phyloP scores from a whole-genome alignment of 2,113 vertebrate genomes.

The Periophthalmodon schlosseri region DNA sequence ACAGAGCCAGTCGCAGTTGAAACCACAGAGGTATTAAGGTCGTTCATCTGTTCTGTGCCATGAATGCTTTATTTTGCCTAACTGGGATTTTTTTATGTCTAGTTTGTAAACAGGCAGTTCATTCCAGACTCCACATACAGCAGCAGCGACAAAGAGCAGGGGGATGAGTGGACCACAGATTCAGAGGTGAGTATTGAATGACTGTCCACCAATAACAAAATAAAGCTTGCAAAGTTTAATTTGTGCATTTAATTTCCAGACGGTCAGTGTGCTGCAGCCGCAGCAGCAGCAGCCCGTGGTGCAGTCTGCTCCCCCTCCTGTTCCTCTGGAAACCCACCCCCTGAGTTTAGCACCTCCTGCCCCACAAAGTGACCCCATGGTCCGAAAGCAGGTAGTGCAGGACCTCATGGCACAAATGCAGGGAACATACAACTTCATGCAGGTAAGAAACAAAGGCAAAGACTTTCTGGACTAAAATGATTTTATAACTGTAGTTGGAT shows the following conservation, averaged over 20 bases:
- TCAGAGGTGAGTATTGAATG: conserved; percentile 82
- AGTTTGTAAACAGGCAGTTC: conserved; percentile 99
- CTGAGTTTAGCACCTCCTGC: conserved; percentile 81
- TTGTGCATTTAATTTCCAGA: conserved; percentile 39
- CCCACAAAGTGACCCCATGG: conserved; percentile 87
- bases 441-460: conserved; percentile 73
- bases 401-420: conserved; percentile 99
- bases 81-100: conserved; percentile 60
- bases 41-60: neutral
- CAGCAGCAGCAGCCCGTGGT: conserved; percentile 55
- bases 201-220: too few species aligned
- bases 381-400: conserved; percentile 92
- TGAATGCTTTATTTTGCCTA: neutral
- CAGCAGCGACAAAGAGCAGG: conserved; percentile 91
- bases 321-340: conserved; percentile 84
- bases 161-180: conserved; percentile 94
- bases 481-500: neutral
- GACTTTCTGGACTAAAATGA: too few species aligned
- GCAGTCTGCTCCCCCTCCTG: conserved; percentile 78
- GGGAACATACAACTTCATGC: conserved; percentile 98
- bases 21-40: conserved; percentile 87
- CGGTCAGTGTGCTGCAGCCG: conserved; percentile 57
- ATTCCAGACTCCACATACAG: conserved; percentile 93
- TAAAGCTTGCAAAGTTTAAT: neutral
- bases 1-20: conserved; percentile 90